Conservation (phyloP, 1,140 invertebrate genomes). For the Dreissena rostriformis region DNA sequence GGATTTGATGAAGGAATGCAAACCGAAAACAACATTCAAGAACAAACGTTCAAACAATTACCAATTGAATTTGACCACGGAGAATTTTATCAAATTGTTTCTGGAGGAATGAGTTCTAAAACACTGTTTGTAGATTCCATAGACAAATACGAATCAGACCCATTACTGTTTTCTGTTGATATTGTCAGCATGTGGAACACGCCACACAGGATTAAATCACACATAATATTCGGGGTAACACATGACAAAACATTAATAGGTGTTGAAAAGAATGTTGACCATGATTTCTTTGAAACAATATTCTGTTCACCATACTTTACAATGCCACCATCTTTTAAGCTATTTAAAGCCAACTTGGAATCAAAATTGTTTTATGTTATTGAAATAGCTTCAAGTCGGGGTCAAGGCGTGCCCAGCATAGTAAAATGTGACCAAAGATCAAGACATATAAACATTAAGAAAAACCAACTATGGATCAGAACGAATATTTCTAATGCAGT, state of each 20-base stretch:
- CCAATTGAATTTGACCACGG: background rate
- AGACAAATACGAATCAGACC: constrained; percentile 5
- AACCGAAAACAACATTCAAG: background rate
- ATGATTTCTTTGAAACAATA: constrained; percentile 2
- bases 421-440: constrained; percentile 16
- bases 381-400: constrained; percentile 44
- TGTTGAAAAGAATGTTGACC: constrained; percentile 5
- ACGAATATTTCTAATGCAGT: background rate
- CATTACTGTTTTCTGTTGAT: constrained; percentile 4
- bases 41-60: background rate
- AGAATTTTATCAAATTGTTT: constrained; percentile 1
- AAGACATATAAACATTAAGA: background rate
- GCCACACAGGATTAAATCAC: constrained; percentile 26
- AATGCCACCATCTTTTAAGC: constrained; percentile 16
- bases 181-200: constrained; percentile 53
- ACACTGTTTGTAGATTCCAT: constrained; percentile 3
- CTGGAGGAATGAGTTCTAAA: background rate
- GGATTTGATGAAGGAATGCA: background rate
- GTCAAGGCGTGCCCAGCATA: constrained; percentile 26
- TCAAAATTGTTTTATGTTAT: constrained; percentile 32
- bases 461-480: constrained; percentile 14
- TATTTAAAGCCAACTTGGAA: background rate
- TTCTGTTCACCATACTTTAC: constrained; percentile 17
- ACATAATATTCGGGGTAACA: constrained; percentile 38
- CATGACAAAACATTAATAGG: background rate